Evolutionary conservation across 2,888 invertebrate species (phyloP), one percentile per base, ranked within the genome.

Genomic region (Chouioia cunea): DNA sequence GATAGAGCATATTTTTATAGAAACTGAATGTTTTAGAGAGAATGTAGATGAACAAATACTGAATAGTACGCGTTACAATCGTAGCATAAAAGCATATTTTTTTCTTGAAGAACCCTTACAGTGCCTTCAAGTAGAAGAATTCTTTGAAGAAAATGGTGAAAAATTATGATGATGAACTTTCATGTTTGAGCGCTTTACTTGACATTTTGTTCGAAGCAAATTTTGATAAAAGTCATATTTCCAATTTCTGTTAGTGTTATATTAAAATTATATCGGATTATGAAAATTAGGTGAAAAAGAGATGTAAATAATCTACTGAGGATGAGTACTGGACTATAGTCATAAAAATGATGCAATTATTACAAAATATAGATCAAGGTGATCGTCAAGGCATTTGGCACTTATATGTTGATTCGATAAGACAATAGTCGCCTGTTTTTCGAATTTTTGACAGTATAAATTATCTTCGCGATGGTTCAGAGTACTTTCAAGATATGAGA

Each of bases 81-180:
- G 65, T 27, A 65, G 52, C 0, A 27, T 69, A n/a, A 16, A 71
- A 44, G 71, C 46, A 23, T 71, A 63, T 46, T 52, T 27, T 20
- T 22, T 69, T 3, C 22, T 65, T 2, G 59, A 23, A 22, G 67
- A 68, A 18, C 47, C 64, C 46, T 48, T 68, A 18, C 43, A 52
- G 15, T 23, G 54, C 16, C 22, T 72, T 52, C 68, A 72, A 20
- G 18, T 64, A n/a, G 36, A 68, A 67, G 23, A 54, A 4, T 65
- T 64, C 65, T 58, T 53, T n/a, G 15, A 20, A 14, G 43, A 58
- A 22, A 46, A 46, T 16, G 22, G 20, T 46, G 36, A 36, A 56
- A 23, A 53, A 53, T 23, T 53, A 23, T 15, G 53, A 53, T 6
- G 23, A 22, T 4, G 10, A 52, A 15, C 23, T 15, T 15, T 23